Base-by-base conservation (phyloP, 2,888 invertebrate genomes). In the Diloba caeruleocephala region DNA sequence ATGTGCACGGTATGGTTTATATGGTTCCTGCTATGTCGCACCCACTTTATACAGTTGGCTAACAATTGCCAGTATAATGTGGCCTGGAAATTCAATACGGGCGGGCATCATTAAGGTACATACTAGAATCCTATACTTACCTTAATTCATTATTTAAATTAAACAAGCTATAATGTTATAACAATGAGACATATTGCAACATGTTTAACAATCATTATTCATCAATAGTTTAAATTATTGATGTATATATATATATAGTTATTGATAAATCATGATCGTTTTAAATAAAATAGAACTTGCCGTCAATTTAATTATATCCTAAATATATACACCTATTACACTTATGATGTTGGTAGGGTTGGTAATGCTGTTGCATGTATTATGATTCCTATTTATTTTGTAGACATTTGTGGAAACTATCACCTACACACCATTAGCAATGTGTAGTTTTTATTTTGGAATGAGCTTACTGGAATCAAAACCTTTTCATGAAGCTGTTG, bases 41-140 rank as follows among this genome's bases (percentile, higher is more conserved):
- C 97, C 97, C 9, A 96, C 97, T 3, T 87, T 97, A 0, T 97
- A 97, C 77, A 94, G 95, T 48, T 97, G 97, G 97, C 90, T 98
- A 36, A 96, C 95, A 80, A 85, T 97, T 41, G 96, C 97, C n/a
- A 95, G 95, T 69, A 93, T 94, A 42, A 92, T 97, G 84, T 97
- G 97, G 96, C 97, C 97, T 14, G 95, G 95, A 38, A 95, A 94
- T 57, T 94, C 95, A 51, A 78, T 97, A 29, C 94, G 94, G 79
- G 95, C 95, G 58, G 97, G 96, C 9, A 78, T 97, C 8, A 95
- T 95, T 29, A 98, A 98, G 94, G 96, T 96, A 88, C 71, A 52
- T n/a, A n/a, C 3, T 26, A 10, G 10, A 9, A 6, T 1, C 3
- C 26, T 10, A 26, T 4, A 26, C 3, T 26, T 9, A n/a, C n/a